Conservation (phyloP, 2,113 vertebrate genomes). For the Cololabis saira region DNA sequence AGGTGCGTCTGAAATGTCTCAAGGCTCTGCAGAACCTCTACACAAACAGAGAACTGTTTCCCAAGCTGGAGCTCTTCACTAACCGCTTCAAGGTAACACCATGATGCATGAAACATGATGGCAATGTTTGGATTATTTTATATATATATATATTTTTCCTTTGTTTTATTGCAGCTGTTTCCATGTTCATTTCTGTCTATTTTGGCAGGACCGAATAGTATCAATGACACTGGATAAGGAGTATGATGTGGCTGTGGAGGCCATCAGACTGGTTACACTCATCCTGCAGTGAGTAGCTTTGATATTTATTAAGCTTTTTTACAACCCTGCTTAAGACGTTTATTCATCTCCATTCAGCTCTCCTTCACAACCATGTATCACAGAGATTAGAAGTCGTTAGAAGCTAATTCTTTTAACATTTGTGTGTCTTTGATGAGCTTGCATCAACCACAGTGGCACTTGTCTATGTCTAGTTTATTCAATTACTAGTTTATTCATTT, state of each 20-base stretch:
- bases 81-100: constrained; percentile 97
- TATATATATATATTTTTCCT: constrained; percentile 1
- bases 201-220: constrained; percentile 94
- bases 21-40: constrained; percentile 98
- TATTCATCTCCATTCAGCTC: no score
- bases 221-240: constrained; percentile 99
- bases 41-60: constrained; percentile 97
- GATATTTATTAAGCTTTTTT: background rate
- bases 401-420: no score
- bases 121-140: background rate
- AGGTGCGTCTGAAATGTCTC: constrained; percentile 98
- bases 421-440: no score
- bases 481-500: no score
- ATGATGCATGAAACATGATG: background rate
- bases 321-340: no score
- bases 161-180: background rate
- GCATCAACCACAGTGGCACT: no score
- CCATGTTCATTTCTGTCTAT: constrained; percentile 10
- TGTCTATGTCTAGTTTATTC: background rate
- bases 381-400: no score
- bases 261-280: constrained; percentile 96
- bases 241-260: constrained; percentile 98
- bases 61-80: constrained; percentile 97
- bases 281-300: constrained; percentile 94
- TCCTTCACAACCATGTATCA: no score